phyloP scores from a whole-genome alignment of 2,888 invertebrate genomes.

The Dryococelus australis region DNA sequence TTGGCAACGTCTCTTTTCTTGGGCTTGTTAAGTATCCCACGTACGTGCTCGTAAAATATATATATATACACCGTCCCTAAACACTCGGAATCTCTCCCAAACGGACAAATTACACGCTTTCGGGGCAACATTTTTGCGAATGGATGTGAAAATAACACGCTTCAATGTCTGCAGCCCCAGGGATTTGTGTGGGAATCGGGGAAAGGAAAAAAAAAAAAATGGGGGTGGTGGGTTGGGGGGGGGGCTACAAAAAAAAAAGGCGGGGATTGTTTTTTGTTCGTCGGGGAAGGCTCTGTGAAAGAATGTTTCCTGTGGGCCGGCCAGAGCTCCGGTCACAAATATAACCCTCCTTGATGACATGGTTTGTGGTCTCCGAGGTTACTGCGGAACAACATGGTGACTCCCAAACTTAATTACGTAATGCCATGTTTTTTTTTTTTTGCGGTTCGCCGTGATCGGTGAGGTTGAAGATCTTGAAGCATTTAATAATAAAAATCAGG shows the following conservation, averaged over 20 bases:
- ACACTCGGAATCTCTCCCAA: not conserved
- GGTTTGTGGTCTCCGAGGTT: not conserved
- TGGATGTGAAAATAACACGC: constrained; percentile 16
- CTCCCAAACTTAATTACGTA: not conserved
- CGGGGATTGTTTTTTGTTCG: not conserved
- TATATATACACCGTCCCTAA: not conserved
- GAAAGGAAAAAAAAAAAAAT: too few relatives aligned
- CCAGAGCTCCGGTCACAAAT: not conserved
- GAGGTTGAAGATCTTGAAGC: not conserved
- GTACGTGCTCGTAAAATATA: not conserved
- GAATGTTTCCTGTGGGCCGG: not conserved
- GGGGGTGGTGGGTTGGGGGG: too few relatives aligned
- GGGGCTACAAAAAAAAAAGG: not conserved
- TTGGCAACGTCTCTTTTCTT: too few relatives aligned
- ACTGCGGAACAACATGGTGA: not conserved
- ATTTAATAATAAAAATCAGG: not conserved
- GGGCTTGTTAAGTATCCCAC: not conserved
- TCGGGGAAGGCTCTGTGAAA: not conserved
- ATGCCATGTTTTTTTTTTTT: not conserved
- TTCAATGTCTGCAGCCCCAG: not conserved
- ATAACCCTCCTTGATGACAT: not conserved
- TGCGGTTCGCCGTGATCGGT: not conserved
- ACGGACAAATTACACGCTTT: not conserved
- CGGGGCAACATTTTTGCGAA: constrained; percentile 16
- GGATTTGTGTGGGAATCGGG: not conserved